Base-by-base conservation (phyloP, 2,113 vertebrate genomes). In the Oncorhynchus masou region DNA sequence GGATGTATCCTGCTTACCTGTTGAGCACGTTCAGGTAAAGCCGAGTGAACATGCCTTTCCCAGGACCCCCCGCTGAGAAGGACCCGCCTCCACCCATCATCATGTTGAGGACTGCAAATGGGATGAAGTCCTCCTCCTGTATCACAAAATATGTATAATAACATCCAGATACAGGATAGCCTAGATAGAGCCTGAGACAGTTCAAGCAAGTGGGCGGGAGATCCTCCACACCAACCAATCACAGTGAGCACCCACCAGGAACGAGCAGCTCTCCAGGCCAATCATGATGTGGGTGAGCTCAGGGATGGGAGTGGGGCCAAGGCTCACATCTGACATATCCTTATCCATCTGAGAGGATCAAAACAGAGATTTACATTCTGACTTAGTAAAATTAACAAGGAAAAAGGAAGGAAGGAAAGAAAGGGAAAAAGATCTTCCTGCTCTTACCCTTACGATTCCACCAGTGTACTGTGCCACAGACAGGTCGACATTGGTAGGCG, bases 11-110 rank as follows among this genome's bases (percentile, higher is more conserved):
- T 0, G 45, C 86, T 13, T 45, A 98, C 98, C 98, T 97, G 95
- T 99, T 99, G 76, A 99, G 96, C 71, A 99, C 98, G 0, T 99
- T 98, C 78, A 99, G 96, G 80, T 99, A 99, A 9, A 99, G 94
- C 1, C 98, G 89, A n/a, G 97, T 98, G 82, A 99, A 99, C 98
- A 99, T 99, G 91, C 98, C 98, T 90, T 99, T 99, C 78, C 98
- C 98, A 0, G 97, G 97, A 4, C 98, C 98, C 5, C 98, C 98
- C 0, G 98, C 97, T 0, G 98, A 99, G 71, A 99, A 99, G 0
- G 98, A 99, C 51, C 98, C 98, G 0, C 98, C 98, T 0, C 98
- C 98, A 0, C 98, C 98, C 98, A 99, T 99, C 96, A 99, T 97
- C 98, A 99, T 99, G 90, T 99, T 99, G 0, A 99, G 87, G 11